These are phyloP conservation scores for Caenorhabditis becei DNA, from an alignment of 2,888 invertebrate species.

Conservation along the genomic window DNA sequence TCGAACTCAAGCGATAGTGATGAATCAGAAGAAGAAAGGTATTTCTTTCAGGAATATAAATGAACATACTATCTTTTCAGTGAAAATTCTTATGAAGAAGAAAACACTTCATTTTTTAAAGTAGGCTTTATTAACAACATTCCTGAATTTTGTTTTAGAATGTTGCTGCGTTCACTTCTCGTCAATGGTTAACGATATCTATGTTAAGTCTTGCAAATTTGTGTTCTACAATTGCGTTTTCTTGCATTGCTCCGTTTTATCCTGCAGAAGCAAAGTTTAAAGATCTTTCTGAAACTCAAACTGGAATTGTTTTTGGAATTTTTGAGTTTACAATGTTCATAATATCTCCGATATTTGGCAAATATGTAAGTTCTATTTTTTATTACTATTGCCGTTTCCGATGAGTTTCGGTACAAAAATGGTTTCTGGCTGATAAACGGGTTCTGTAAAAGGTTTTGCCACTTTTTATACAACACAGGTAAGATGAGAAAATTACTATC, in stretches of 20 bases:
- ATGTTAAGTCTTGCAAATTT: conserved; percentile 81
- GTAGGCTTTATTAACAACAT: conserved; percentile 1
- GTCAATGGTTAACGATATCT: conserved; percentile 75
- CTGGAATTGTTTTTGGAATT: conserved; percentile 81
- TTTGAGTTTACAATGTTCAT: conserved; percentile 81
- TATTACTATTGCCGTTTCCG: too few species aligned
- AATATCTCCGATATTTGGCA: conserved; percentile 80
- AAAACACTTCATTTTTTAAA: conserved; percentile 18
- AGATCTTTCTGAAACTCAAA: conserved; percentile 78
- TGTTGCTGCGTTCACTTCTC: conserved; percentile 8
- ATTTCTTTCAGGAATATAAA: background rate
- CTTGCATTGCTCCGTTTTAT: conserved; percentile 81
- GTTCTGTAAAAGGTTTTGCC: too few species aligned
- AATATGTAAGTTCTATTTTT: conserved; percentile 77
- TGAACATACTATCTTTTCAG: conserved; percentile 10
- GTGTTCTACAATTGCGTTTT: conserved; percentile 81
- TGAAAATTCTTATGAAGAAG: conserved; percentile 30
- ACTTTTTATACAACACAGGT: too few species aligned
- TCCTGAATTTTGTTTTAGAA: background rate
- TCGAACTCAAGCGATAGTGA: background rate
- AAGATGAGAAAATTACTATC: too few species aligned
- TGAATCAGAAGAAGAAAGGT: conserved; percentile 1
- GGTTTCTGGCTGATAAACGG: too few species aligned
- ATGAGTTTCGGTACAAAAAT: too few species aligned
- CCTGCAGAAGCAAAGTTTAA: conserved; percentile 79